phyloP scores from a whole-genome alignment of 2,888 invertebrate species.

The Hypolimnas misippus region DNA sequence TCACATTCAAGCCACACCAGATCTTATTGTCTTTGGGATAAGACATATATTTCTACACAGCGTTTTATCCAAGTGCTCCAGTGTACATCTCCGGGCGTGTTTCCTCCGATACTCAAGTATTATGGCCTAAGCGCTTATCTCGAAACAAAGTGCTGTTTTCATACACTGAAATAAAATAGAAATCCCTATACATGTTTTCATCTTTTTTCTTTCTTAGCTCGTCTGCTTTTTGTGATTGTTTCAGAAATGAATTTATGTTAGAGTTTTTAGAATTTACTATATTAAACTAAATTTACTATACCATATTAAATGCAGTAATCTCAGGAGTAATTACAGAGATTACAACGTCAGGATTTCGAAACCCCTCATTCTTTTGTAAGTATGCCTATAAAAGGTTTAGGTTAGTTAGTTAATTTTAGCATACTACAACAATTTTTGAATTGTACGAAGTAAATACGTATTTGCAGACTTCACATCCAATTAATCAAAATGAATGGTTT shows the following conservation, averaged over 20 bases:
- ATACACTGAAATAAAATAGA: conserved; percentile 42
- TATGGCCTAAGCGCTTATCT: conserved; percentile 44
- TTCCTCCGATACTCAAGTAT: conserved; percentile 38
- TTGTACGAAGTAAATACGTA: no score
- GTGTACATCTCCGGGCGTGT: conserved; percentile 22
- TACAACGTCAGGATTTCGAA: no score
- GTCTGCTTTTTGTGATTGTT: conserved; percentile 33
- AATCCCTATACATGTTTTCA: conserved; percentile 32
- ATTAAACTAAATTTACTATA: no score
- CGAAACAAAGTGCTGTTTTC: conserved; percentile 45
- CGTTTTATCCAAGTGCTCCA: conserved; percentile 13
- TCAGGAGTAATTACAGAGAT: no score
- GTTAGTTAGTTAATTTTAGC: no score
- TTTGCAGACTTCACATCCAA: no score
- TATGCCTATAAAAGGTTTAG: no score
- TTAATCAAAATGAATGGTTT: no score
- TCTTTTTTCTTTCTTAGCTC: conserved; percentile 28
- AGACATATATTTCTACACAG: conserved; percentile 10
- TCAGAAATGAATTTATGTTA: not conserved
- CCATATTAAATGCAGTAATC: no score
- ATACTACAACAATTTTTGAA: no score
- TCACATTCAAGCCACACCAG: not conserved
- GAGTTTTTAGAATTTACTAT: no score
- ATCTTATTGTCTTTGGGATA: conserved; percentile 10
- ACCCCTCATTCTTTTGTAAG: no score